Conservation (phyloP, 2,113 vertebrate species). For the Caloenas nicobarica region DNA sequence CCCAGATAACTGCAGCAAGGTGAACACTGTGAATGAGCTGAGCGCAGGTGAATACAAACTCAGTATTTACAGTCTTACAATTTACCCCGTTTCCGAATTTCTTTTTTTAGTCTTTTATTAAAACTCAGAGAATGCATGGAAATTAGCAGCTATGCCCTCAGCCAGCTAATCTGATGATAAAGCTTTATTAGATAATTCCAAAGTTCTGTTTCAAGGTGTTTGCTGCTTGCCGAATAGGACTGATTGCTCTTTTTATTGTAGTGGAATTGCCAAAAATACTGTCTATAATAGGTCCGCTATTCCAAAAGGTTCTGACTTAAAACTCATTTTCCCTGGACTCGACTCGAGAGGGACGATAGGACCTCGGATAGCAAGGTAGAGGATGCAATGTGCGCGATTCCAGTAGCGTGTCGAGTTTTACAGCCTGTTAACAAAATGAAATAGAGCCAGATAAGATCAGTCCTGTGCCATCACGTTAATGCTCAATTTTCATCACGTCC, state of each 20-base stretch:
- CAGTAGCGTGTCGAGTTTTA: not conserved
- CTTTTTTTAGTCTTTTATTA: not conserved
- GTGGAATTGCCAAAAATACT: not conserved
- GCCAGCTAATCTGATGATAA: not conserved
- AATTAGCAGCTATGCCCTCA: not conserved
- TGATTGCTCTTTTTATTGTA: not conserved
- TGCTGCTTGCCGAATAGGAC: not conserved
- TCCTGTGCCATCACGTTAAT: not conserved
- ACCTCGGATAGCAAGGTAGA: not conserved
- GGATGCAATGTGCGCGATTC: not conserved
- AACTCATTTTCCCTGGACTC: not conserved
- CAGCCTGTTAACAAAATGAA: conserved; percentile 28
- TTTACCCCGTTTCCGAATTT: not conserved
- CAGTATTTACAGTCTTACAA: not conserved
- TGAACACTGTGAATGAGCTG: not conserved
- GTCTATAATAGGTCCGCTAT: not conserved
- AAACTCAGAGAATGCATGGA: not conserved
- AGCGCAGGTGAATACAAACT: conserved; percentile 19
- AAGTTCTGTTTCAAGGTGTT: conserved; percentile 33
- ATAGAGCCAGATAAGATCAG: not conserved
- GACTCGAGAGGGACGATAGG: not conserved
- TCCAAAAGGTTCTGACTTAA: not conserved
- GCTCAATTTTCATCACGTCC: conserved; percentile 4
- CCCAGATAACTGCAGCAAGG: not conserved
- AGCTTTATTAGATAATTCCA: not conserved